These are phyloP conservation scores for Spodoptera litura DNA, from an alignment of 1,140 invertebrate species.

Conservation along the genomic window DNA sequence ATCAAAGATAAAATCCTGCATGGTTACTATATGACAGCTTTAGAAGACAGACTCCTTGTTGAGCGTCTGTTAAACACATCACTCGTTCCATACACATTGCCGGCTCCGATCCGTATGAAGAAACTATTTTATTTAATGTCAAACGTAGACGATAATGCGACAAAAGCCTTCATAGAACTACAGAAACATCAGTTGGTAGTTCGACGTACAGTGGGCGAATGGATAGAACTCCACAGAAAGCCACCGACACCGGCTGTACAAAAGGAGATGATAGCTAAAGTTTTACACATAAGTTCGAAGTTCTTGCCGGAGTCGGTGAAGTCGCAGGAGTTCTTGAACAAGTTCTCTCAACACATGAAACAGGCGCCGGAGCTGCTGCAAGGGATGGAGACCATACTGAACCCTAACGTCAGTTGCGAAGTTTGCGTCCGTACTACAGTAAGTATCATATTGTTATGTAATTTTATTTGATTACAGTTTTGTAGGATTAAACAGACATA, in stretches of 20 bases:
- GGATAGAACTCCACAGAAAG: slow-evolving; percentile 93
- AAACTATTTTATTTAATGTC: slow-evolving; percentile 96
- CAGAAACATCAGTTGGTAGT: slow-evolving; percentile 96
- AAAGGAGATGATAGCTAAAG: slow-evolving; percentile 89
- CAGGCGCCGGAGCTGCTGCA: slow-evolving; percentile 92
- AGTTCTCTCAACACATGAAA: slow-evolving; percentile 94
- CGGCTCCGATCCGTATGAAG: slow-evolving; percentile 96
- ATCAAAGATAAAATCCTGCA: slow-evolving; percentile 99
- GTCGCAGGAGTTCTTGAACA: slow-evolving; percentile 95
- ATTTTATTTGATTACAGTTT: neutral
- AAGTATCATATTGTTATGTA: slow-evolving; percentile 63
- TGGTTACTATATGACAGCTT: slow-evolving; percentile 88
- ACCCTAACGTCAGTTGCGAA: slow-evolving; percentile 95
- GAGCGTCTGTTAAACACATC: slow-evolving; percentile 98
- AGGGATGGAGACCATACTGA: slow-evolving; percentile 94
- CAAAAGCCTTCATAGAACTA: slow-evolving; percentile 97
- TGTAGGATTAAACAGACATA: no score
- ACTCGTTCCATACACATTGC: slow-evolving; percentile 96
- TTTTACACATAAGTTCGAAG: slow-evolving; percentile 85
- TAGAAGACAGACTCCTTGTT: slow-evolving; percentile 94
- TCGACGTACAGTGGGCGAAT: slow-evolving; percentile 93
- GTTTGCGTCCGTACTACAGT: slow-evolving; percentile 94
- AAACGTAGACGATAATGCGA: slow-evolving; percentile 97
- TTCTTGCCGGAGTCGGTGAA: slow-evolving; percentile 97
- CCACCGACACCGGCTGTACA: slow-evolving; percentile 88